Evolutionary conservation across 2,113 vertebrate species (phyloP).

Genomic region (Mystacornis crossleyi): DNA sequence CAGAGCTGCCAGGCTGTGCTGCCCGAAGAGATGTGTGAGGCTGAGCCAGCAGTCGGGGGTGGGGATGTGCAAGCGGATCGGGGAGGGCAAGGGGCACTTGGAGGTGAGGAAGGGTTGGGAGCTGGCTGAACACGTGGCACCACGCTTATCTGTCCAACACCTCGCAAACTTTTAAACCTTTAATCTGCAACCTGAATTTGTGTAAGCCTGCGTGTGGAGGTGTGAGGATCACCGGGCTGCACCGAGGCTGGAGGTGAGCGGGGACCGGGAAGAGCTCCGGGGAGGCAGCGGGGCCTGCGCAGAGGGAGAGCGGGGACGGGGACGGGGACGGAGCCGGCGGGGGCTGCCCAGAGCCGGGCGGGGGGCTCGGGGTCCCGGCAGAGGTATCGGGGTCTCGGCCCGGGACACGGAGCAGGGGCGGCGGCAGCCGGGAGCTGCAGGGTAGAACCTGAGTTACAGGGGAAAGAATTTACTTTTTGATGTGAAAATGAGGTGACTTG

Average conservation of each 20-base stretch:
- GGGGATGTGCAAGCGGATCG: rapidly evolving
- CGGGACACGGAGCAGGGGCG: not conserved
- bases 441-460: no score
- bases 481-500: not conserved
- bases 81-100: not conserved
- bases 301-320: not conserved
- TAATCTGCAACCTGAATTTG: not conserved
- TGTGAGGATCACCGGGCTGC: not conserved
- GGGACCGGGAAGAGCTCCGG: no score
- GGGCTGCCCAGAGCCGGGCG: not conserved
- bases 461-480: not conserved
- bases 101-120: not conserved
- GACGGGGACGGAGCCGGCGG: not conserved
- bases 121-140: not conserved
- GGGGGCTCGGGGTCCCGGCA: not conserved
- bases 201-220: not conserved
- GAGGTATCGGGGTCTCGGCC: not conserved
- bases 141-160: rapidly evolving
- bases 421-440: not conserved
- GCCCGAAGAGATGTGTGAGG: not conserved
- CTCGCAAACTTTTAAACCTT: not conserved
- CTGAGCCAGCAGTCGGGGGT: not conserved
- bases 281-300: not conserved
- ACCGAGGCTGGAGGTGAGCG: not conserved
- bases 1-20: not conserved